Evolutionary conservation across 2,113 vertebrate genomes (phyloP).

Genomic region (Dipodomys stephensi): DNA sequence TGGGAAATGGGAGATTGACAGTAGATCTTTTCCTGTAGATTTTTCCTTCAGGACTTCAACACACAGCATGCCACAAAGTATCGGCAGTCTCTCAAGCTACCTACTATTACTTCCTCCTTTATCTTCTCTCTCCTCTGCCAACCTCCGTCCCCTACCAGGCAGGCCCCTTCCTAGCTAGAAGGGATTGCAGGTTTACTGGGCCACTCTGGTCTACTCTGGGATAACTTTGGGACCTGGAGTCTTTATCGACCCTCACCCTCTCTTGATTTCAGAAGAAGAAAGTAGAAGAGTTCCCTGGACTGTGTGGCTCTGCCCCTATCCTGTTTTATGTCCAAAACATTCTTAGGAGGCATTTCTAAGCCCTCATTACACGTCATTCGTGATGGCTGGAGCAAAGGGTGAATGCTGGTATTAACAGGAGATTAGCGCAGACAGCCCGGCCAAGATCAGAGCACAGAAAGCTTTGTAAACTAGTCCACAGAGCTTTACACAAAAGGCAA

Average conservation of each 20-base stretch:
- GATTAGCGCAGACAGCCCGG: constrained; percentile 58
- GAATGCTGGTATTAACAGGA: constrained; percentile 37
- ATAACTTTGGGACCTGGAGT: neutral
- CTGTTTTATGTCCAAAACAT: neutral
- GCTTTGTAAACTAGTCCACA: neutral
- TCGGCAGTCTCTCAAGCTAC: neutral
- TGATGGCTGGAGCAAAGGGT: constrained; percentile 36
- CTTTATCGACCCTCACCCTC: neutral
- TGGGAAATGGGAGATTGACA: neutral
- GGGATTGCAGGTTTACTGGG: neutral
- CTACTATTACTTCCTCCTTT: neutral
- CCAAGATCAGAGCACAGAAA: neutral
- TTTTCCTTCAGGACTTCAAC: neutral
- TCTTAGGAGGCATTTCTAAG: constrained; percentile 24
- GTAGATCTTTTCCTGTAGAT: neutral
- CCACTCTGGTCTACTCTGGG: neutral
- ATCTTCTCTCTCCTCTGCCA: too few relatives aligned
- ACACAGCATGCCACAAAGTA: neutral
- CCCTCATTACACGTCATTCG: constrained; percentile 63
- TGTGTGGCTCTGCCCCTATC: neutral
- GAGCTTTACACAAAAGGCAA: neutral
- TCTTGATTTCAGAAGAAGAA: neutral
- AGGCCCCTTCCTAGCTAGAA: neutral
- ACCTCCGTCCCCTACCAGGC: accelerated
- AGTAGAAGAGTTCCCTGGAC: neutral